Percentiles rank a stretch among this genome's conserved stretches.
Conservation (phyloP, 2,113 vertebrate species). For the Elephas maximus region DNA sequence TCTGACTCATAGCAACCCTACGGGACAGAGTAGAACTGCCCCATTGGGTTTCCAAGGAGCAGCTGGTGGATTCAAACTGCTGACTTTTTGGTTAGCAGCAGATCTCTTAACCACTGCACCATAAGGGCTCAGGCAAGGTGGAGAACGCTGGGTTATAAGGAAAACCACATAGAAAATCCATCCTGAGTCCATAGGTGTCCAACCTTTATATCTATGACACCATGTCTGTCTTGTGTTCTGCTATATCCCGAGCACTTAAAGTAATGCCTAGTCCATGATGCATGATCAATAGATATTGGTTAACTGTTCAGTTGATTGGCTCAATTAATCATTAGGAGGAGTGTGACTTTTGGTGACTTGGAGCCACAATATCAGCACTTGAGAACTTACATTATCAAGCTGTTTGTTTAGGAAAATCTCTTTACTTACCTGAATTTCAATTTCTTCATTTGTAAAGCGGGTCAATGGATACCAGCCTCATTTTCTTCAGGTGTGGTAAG, state of each 20-base stretch:
- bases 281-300: fast-evolving
- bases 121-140: background rate
- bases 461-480: background rate
- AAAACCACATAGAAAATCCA: background rate
- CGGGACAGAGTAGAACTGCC: too few relatives aligned
- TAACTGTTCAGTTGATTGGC: background rate
- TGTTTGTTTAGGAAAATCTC: background rate
- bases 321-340: background rate
- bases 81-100: too few relatives aligned
- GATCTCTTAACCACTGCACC: too few relatives aligned
- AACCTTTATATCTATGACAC: background rate
- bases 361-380: background rate
- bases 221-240: background rate
- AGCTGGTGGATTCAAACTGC: too few relatives aligned
- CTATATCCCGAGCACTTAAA: background rate
- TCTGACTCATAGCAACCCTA: too few relatives aligned
- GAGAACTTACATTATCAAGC: background rate
- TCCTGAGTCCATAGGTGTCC: fast-evolving
- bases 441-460: background rate
- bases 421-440: background rate
- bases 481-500: background rate
- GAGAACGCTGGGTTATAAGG: background rate
- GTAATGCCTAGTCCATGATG: fast-evolving
- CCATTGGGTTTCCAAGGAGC: too few relatives aligned
- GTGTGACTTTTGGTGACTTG: too few relatives aligned